These are phyloP conservation scores for Cydia splendana DNA, from an alignment of 1,140 invertebrate genomes.

Conservation along the genomic window DNA sequence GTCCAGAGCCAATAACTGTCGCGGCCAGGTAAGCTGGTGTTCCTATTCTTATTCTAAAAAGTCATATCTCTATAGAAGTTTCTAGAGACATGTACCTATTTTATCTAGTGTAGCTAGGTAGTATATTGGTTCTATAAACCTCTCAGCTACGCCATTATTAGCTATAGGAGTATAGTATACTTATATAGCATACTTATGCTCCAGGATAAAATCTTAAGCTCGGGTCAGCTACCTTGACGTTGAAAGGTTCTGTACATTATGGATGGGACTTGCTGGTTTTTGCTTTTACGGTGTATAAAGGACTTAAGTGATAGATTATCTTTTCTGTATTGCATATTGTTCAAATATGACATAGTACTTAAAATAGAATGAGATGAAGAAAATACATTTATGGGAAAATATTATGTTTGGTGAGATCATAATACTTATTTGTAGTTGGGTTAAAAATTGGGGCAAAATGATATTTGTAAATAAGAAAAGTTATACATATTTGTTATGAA, in stretches of 20 bases:
- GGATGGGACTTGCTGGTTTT: background rate
- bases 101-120: background rate
- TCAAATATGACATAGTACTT: background rate
- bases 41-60: background rate
- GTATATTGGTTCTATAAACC: slow-evolving; percentile 21
- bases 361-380: background rate
- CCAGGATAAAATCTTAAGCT: slow-evolving; percentile 1
- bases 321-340: background rate
- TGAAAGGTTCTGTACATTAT: slow-evolving; percentile 13
- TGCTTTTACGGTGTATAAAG: background rate
- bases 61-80: background rate
- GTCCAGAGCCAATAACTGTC: slow-evolving; percentile 9
- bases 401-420: too few relatives aligned
- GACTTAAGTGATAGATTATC: background rate
- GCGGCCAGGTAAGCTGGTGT: slow-evolving; percentile 1
- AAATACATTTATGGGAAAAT: background rate
- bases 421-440: too few relatives aligned
- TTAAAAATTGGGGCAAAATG: too few relatives aligned
- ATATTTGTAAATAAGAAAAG: too few relatives aligned
- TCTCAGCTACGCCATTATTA: slow-evolving; percentile 4
- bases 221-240: background rate
- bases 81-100: background rate
- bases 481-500: too few relatives aligned
- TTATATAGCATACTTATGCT: slow-evolving; percentile 3
- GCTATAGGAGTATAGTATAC: slow-evolving; percentile 11